phyloP scores from a whole-genome alignment of 2,888 invertebrate species.

The Heliothis peltigera region DNA sequence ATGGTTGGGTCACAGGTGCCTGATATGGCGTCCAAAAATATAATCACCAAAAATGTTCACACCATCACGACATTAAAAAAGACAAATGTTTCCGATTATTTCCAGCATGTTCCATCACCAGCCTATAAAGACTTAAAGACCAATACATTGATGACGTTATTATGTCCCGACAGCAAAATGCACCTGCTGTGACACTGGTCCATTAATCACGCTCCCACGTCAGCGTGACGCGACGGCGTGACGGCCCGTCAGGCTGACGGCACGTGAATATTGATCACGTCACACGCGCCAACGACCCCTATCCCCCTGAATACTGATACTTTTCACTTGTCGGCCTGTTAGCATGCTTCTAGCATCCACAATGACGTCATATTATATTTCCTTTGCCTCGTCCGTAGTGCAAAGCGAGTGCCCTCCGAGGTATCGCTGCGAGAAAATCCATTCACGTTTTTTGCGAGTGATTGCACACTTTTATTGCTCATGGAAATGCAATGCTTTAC shows the following conservation, averaged over 20 bases:
- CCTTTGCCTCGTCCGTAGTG: conserved; percentile 30
- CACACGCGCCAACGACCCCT: conserved; percentile 52
- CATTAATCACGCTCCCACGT: conserved; percentile 63
- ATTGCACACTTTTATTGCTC: conserved; percentile 11
- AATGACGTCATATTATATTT: conserved; percentile 46
- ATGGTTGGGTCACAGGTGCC: neutral
- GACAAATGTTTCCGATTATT: neutral
- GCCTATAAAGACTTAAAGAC: conserved; percentile 29
- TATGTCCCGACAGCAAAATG: conserved; percentile 60
- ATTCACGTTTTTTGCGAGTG: conserved; percentile 28
- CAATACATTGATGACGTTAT: conserved; percentile 55
- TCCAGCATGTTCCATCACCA: conserved; percentile 28
- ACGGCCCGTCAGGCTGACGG: conserved; percentile 51
- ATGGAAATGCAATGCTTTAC: conserved; percentile 7
- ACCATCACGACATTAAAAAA: neutral
- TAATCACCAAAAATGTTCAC: neutral
- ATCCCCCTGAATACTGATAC: conserved; percentile 56
- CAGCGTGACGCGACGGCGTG: conserved; percentile 54
- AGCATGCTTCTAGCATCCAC: conserved; percentile 44
- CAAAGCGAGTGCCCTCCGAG: conserved; percentile 34
- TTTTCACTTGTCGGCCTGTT: conserved; percentile 59
- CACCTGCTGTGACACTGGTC: conserved; percentile 53
- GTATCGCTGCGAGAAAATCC: conserved; percentile 30
- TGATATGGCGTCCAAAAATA: neutral
- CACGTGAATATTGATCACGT: conserved; percentile 62